A percentile compares a stretch with the other conserved stretches of the same genome.
These are phyloP conservation scores for Plagiodera versicolora DNA, from an alignment of 2,888 invertebrate species.

Conservation along the genomic window DNA sequence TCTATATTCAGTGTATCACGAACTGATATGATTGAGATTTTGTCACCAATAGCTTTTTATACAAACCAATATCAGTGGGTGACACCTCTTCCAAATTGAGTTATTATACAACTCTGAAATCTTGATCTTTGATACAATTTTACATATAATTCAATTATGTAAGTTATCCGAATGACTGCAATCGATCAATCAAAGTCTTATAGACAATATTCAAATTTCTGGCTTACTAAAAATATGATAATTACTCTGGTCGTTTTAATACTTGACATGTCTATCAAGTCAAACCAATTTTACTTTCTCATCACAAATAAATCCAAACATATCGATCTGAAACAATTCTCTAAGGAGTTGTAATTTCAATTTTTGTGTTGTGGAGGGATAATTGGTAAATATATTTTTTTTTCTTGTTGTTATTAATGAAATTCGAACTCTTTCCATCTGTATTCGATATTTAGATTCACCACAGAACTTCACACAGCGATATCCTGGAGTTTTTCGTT, in stretches of 20 bases:
- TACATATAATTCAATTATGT: background rate
- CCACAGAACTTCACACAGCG: no score
- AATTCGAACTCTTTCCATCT: no score
- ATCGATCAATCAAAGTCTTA: background rate
- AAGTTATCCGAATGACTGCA: background rate
- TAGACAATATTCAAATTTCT: background rate
- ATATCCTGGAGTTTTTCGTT: no score
- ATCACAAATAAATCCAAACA: no score
- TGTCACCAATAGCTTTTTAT: background rate
- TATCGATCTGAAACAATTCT: no score
- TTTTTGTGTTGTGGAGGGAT: no score
- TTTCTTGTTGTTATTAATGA: no score
- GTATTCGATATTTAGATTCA: no score
- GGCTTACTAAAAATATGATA: background rate
- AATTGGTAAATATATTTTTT: no score
- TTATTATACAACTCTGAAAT: background rate
- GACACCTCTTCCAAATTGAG: background rate
- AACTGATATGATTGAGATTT: conserved; percentile 7
- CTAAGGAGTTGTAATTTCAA: no score
- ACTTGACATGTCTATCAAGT: background rate
- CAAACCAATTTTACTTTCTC: no score
- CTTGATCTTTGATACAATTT: background rate
- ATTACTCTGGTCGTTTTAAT: background rate
- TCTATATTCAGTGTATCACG: background rate
- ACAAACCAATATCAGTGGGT: background rate